Evolutionary conservation across 2,113 vertebrate genomes (phyloP).

Genomic region (Semicossyphus pulcher): DNA sequence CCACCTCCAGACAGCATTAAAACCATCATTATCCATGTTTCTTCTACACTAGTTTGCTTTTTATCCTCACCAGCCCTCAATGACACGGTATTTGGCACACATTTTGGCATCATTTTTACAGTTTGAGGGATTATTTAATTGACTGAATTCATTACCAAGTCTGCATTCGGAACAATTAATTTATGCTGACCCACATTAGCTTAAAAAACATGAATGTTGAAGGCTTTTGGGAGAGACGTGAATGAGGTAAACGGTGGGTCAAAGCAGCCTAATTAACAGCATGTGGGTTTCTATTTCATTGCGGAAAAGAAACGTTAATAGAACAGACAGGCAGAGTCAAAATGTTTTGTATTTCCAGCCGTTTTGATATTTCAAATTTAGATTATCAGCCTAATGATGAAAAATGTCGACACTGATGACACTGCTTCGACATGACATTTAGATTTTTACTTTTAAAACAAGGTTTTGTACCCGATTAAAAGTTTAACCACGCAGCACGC

Average conservation of each 20-base stretch:
- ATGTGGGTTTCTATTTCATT: neutral
- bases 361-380: too few species aligned
- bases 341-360: too few species aligned
- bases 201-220: neutral
- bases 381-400: too few species aligned
- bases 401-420: too few species aligned
- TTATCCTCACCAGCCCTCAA: neutral
- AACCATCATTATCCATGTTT: neutral
- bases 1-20: neutral
- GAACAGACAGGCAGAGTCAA: too few species aligned
- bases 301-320: neutral
- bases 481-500: too few species aligned
- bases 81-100: neutral
- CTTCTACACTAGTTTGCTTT: neutral
- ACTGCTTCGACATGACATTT: too few species aligned
- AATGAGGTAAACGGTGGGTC: constrained; percentile 1
- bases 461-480: too few species aligned
- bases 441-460: too few species aligned
- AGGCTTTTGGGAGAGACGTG: constrained; percentile 10
- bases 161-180: constrained; percentile 28
- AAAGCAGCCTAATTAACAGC: constrained; percentile 11
- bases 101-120: constrained; percentile 16
- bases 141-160: constrained; percentile 19
- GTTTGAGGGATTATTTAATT: constrained; percentile 31
- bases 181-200: constrained; percentile 6